phyloP scores from a whole-genome alignment of 2,113 vertebrate genomes.

The Pseudorectes ferrugineus region DNA sequence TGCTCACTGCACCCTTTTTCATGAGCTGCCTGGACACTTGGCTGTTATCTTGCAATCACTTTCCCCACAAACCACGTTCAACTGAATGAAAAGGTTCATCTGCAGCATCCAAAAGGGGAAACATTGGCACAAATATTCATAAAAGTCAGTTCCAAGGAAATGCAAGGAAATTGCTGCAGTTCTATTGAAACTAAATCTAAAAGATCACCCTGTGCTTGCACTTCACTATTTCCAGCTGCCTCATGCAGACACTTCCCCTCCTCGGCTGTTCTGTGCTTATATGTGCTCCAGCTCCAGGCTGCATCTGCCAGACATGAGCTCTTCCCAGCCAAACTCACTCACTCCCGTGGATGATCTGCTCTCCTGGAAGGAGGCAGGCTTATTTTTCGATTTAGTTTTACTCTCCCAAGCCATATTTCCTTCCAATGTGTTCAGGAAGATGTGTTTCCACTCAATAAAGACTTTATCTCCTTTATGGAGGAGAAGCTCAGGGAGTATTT shows the following conservation, averaged over 20 bases:
- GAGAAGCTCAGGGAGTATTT: background rate
- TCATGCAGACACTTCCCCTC: background rate
- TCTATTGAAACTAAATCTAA: background rate
- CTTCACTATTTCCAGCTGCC: background rate
- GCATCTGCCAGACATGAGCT: background rate
- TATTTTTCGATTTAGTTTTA: background rate
- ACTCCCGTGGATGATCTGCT: background rate
- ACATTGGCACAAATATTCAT: background rate
- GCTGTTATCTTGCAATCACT: background rate
- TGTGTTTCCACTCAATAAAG: background rate
- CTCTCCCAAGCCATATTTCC: background rate
- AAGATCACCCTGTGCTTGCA: background rate
- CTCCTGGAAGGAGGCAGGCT: background rate
- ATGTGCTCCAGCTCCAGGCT: background rate
- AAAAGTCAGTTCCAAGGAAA: background rate
- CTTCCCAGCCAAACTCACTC: background rate
- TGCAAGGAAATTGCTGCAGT: background rate
- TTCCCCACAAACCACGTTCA: background rate
- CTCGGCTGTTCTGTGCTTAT: background rate
- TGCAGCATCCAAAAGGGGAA: background rate
- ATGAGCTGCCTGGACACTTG: background rate
- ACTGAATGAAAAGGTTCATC: background rate
- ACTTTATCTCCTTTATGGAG: background rate
- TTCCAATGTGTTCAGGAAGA: background rate
- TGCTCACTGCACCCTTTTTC: accelerated